Percentiles rank a stretch among this genome's conserved stretches.
Conservation (phyloP, 2,888 invertebrate species). For the Nymphalis polychloros region DNA sequence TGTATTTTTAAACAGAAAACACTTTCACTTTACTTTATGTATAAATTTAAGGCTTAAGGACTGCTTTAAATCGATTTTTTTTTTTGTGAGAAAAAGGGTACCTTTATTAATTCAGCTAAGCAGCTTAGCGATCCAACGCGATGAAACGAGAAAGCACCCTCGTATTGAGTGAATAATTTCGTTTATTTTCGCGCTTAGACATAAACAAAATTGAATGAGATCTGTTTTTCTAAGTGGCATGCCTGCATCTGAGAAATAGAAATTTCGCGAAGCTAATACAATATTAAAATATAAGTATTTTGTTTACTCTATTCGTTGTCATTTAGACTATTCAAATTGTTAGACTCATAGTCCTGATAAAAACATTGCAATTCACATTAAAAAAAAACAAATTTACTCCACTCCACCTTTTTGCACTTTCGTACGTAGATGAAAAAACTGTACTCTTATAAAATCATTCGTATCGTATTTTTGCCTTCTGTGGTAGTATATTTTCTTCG, state of each 20-base stretch:
- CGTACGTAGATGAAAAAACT: too few species aligned
- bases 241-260: neutral
- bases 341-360: too few species aligned
- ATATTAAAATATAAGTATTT: neutral
- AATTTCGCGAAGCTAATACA: neutral
- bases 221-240: conserved; percentile 1
- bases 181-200: conserved; percentile 1
- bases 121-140: conserved; percentile 21
- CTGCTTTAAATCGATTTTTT: neutral
- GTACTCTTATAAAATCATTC: too few species aligned
- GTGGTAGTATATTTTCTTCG: too few species aligned
- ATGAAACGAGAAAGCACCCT: conserved; percentile 5
- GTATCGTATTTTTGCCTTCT: too few species aligned
- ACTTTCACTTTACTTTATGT: too few species aligned
- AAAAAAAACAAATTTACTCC: too few species aligned
- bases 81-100: neutral
- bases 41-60: neutral
- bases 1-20: too few species aligned
- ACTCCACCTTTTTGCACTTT: too few species aligned
- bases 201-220: neutral
- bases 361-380: too few species aligned
- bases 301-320: neutral
- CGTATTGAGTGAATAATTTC: conserved; percentile 7
- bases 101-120: conserved; percentile 15
- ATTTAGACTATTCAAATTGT: too few species aligned